Evolutionary conservation across 2,888 invertebrate species (phyloP).

Genomic region (Aphrophora alni): DNA sequence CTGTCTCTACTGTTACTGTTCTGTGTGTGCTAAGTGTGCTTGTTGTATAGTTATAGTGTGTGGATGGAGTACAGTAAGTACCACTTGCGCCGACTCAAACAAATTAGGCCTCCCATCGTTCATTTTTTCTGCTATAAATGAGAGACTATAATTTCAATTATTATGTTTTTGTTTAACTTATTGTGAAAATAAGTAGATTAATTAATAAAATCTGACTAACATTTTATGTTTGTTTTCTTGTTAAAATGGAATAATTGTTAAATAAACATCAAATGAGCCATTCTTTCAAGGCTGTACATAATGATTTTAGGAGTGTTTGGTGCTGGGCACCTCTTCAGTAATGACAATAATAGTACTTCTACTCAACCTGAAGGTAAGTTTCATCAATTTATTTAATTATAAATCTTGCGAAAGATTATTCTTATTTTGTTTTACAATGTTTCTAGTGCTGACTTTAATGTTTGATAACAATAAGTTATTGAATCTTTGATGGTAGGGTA

Average conservation of each 20-base stretch:
- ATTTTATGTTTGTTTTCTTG: not conserved
- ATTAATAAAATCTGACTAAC: not conserved
- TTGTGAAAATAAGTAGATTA: not conserved
- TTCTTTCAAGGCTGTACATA: not conserved
- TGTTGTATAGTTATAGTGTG: no score
- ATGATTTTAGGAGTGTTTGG: conserved; percentile 66
- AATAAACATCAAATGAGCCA: not conserved
- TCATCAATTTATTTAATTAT: conserved; percentile 54
- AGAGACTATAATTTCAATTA: not conserved
- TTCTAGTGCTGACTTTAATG: not conserved
- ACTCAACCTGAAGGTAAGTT: conserved; percentile 65
- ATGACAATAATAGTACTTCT: conserved; percentile 59
- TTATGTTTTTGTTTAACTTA: not conserved
- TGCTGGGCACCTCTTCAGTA: conserved; percentile 63
- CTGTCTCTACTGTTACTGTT: no score
- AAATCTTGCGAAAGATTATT: not conserved
- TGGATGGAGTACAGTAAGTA: no score
- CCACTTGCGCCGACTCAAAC: not conserved
- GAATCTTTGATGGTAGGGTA: not conserved
- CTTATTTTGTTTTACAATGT: not conserved
- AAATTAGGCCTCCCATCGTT: not conserved
- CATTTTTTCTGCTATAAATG: not conserved
- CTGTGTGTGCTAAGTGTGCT: no score
- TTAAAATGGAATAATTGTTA: conserved; percentile 12
- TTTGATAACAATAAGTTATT: not conserved